Conservation (phyloP, 2,113 vertebrate genomes). For the Bos indicus region DNA sequence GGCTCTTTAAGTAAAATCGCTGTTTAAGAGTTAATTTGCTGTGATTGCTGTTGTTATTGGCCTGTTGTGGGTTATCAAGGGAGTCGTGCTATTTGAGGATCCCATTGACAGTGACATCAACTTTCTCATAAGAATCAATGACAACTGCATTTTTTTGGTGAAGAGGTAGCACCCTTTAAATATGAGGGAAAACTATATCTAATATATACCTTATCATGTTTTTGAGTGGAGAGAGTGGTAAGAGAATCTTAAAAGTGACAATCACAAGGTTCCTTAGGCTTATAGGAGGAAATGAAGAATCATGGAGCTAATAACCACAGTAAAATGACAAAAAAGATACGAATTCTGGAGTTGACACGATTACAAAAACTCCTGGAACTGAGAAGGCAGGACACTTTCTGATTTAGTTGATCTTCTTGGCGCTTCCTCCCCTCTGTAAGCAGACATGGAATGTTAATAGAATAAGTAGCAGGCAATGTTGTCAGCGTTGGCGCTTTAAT, state of each 20-base stretch:
- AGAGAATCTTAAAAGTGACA: not conserved
- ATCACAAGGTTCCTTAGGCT: not conserved
- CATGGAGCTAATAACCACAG: not conserved
- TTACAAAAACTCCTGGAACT: not conserved
- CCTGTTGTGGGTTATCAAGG: not conserved
- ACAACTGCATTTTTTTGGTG: not conserved
- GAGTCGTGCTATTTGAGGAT: not conserved
- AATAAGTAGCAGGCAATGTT: not conserved
- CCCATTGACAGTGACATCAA: not conserved
- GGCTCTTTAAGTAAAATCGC: not conserved
- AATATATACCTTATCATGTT: not conserved
- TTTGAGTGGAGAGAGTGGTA: not conserved
- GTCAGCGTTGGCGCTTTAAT: constrained; percentile 23
- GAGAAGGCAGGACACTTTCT: not conserved
- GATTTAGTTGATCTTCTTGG: not conserved
- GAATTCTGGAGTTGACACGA: not conserved
- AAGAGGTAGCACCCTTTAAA: not conserved
- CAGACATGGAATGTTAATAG: not conserved
- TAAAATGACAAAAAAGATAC: not conserved
- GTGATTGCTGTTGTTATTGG: not conserved
- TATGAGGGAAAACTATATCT: not conserved
- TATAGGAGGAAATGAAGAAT: not conserved
- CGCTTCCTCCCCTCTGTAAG: not conserved
- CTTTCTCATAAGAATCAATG: not conserved
- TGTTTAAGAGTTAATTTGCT: not conserved